A percentile compares a stretch with the other conserved stretches of the same genome.
Evolutionary conservation across 92 coral and sea anemone genomes (phyloP).

Genomic region (Epizoanthus scotinus): DNA sequence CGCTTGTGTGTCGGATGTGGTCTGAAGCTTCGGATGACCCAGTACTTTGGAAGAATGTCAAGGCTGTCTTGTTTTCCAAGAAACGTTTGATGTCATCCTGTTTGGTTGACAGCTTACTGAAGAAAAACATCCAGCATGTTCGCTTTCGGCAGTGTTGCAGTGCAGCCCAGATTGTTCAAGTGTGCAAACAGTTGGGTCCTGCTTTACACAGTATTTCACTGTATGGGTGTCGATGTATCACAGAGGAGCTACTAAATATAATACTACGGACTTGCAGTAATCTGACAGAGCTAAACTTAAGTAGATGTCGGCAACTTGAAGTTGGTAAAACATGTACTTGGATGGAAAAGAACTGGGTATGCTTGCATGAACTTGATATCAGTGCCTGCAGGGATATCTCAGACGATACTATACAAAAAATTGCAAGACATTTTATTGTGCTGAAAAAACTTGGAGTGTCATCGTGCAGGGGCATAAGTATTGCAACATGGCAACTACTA

Average conservation of each 20-base stretch:
- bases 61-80: constrained; percentile 59
- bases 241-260: constrained; percentile 41
- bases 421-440: constrained; percentile 49
- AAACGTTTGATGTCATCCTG: constrained; percentile 54
- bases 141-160: constrained; percentile 59
- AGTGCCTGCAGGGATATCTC: constrained; percentile 72
- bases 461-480: constrained; percentile 65
- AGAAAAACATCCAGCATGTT: constrained; percentile 65
- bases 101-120: constrained; percentile 73
- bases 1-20: constrained; percentile 76
- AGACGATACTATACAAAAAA: constrained; percentile 63
- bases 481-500: constrained; percentile 64
- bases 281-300: constrained; percentile 52
- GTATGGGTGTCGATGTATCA: constrained; percentile 74
- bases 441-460: constrained; percentile 64
- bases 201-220: constrained; percentile 54
- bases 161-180: constrained; percentile 70
- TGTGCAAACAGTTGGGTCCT: constrained; percentile 70
- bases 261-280: constrained; percentile 50
- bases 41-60: constrained; percentile 67
- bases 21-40: constrained; percentile 84
- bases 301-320: constrained; percentile 82
- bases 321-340: constrained; percentile 59
- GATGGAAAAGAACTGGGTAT: constrained; percentile 42
- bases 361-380: constrained; percentile 55